Percentiles rank a stretch among this genome's conserved stretches.
These are phyloP conservation scores for Elysia crispata DNA, from an alignment of 2,888 invertebrate genomes.

Conservation along the genomic window DNA sequence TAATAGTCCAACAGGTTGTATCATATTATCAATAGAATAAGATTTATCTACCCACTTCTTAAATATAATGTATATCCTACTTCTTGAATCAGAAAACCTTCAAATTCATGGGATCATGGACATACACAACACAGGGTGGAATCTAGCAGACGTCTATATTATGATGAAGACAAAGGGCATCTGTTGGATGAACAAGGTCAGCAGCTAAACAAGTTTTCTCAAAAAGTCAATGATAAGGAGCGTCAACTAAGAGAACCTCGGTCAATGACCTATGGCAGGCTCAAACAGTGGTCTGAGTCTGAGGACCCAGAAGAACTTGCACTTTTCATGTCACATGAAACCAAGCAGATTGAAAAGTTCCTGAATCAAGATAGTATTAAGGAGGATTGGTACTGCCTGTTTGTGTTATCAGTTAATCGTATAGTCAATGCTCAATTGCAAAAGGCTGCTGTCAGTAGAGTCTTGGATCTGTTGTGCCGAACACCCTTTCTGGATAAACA, in stretches of 20 bases:
- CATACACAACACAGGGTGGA: no score
- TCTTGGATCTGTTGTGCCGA: slow-evolving; percentile 41
- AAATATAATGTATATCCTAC: no score
- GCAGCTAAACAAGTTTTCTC: no score
- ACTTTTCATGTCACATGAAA: slow-evolving; percentile 42
- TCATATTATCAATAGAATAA: no score
- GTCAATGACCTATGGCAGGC: slow-evolving; percentile 24
- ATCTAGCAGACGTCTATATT: no score
- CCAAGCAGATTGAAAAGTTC: slow-evolving; percentile 36
- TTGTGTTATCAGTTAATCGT: slow-evolving; percentile 29
- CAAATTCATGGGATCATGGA: no score
- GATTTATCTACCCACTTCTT: no score
- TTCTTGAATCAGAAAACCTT: no score
- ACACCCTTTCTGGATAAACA: slow-evolving; percentile 46
- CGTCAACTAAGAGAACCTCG: background rate
- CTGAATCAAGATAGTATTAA: slow-evolving; percentile 26
- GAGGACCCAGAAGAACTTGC: slow-evolving; percentile 42
- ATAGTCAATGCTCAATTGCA: slow-evolving; percentile 42
- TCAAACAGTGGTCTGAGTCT: slow-evolving; percentile 33
- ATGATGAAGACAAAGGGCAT: no score
- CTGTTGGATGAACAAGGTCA: no score
- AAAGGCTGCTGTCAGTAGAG: slow-evolving; percentile 39
- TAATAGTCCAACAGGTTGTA: no score
- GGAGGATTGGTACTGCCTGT: slow-evolving; percentile 31
- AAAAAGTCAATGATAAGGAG: no score